Evolutionary conservation across 2,797 vertebrate genomes (phyloP).

Genomic region (Cygnus olor): DNA sequence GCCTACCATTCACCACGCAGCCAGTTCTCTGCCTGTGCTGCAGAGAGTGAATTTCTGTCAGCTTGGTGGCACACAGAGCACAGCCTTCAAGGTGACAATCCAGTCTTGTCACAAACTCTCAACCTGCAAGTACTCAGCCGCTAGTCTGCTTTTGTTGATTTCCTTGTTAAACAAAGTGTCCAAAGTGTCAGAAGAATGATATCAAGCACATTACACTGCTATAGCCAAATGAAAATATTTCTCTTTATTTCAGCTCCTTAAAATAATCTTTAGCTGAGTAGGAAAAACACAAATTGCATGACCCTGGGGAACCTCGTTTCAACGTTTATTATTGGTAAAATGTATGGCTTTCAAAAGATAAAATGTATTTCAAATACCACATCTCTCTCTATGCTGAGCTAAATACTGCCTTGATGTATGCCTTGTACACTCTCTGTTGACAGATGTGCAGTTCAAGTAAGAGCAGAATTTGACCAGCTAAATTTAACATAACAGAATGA

Average conservation of each 20-base stretch:
- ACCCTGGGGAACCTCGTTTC: neutral
- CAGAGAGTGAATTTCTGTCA: neutral
- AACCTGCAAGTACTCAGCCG: neutral
- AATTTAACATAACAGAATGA: neutral
- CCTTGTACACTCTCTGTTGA: neutral
- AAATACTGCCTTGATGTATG: neutral
- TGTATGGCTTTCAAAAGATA: neutral
- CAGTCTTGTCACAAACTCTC: neutral
- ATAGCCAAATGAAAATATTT: neutral
- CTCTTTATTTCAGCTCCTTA: neutral
- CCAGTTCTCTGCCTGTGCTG: neutral
- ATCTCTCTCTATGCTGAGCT: neutral
- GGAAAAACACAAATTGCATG: neutral
- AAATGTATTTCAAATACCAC: neutral
- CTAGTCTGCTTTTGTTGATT: neutral
- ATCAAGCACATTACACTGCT: neutral
- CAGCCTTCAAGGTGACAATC: neutral
- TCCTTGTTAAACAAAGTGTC: neutral
- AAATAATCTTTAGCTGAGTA: neutral
- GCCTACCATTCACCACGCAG: neutral
- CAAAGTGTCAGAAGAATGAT: neutral
- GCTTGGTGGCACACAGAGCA: neutral
- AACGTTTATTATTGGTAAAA: constrained; percentile 5
- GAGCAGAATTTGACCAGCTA: neutral
- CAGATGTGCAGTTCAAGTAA: neutral